Percentiles rank a stretch among this genome's conserved stretches.
These are phyloP conservation scores for Scyliorhinus canicula DNA, from an alignment of 2,797 vertebrate genomes.

Conservation along the genomic window DNA sequence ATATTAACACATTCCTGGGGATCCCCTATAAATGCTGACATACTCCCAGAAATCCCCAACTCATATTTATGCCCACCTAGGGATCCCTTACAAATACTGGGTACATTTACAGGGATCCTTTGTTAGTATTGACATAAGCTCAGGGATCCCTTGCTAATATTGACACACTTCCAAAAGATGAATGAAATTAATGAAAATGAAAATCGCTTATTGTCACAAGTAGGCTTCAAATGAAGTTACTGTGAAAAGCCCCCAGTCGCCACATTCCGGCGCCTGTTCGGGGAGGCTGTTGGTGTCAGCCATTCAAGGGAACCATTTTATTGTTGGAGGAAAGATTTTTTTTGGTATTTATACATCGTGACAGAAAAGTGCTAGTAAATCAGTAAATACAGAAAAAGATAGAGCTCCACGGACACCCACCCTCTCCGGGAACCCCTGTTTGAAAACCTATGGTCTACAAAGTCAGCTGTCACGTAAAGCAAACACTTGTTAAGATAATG, in stretches of 20 bases:
- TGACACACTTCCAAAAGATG: neutral
- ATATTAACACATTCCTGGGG: neutral
- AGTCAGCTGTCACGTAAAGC: neutral
- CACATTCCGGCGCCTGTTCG: no score
- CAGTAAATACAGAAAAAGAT: neutral
- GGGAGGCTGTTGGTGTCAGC: no score
- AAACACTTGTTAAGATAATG: constrained; percentile 29
- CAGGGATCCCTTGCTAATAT: neutral
- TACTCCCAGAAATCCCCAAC: neutral
- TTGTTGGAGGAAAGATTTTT: neutral
- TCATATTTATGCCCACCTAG: neutral
- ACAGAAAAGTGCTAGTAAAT: neutral
- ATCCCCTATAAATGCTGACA: neutral
- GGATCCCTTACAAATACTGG: neutral
- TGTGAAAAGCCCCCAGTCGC: no score
- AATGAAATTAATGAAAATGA: no score
- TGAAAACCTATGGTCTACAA: constrained; percentile 28
- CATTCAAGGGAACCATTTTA: neutral
- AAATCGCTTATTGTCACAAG: no score
- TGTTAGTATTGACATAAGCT: neutral
- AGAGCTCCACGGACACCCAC: neutral
- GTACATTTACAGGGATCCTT: no score
- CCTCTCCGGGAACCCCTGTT: neutral
- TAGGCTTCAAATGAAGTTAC: no score
- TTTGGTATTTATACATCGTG: neutral